Evolutionary conservation across 1,140 invertebrate genomes (phyloP).

Genomic region (Phymorhynchus buccinoides): DNA sequence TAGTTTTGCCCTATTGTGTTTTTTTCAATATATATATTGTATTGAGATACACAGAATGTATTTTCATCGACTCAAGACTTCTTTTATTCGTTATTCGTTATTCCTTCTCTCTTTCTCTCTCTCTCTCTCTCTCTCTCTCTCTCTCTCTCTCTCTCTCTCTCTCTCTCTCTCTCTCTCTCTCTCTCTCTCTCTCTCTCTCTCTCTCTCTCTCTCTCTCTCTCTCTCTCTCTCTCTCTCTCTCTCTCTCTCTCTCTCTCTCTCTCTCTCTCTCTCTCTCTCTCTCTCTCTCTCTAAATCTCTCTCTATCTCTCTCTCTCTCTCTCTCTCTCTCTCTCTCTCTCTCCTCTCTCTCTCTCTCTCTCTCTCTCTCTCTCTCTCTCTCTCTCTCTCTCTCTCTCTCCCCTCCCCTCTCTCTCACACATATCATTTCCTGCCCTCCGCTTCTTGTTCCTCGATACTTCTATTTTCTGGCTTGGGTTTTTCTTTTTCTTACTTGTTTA

Average conservation of each 20-base stretch:
- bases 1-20: too few relatives aligned
- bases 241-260: too few relatives aligned
- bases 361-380: not conserved
- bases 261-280: too few relatives aligned
- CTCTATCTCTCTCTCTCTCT: too few relatives aligned
- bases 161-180: not conserved
- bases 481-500: not conserved
- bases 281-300: too few relatives aligned
- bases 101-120: not conserved
- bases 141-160: not conserved
- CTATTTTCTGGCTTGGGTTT: not conserved
- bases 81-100: not conserved
- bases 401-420: not conserved
- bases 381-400: not conserved
- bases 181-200: not conserved
- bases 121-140: not conserved
- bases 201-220: too few relatives aligned
- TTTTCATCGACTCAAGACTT: too few relatives aligned
- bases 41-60: too few relatives aligned
- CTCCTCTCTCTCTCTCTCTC: too few relatives aligned
- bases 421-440: not conserved
- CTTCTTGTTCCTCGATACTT: not conserved
- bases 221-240: not conserved
- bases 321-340: too few relatives aligned
- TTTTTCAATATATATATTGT: too few relatives aligned